Conservation (phyloP, 2,113 vertebrate genomes). For the Odontophorus gujanensis region DNA sequence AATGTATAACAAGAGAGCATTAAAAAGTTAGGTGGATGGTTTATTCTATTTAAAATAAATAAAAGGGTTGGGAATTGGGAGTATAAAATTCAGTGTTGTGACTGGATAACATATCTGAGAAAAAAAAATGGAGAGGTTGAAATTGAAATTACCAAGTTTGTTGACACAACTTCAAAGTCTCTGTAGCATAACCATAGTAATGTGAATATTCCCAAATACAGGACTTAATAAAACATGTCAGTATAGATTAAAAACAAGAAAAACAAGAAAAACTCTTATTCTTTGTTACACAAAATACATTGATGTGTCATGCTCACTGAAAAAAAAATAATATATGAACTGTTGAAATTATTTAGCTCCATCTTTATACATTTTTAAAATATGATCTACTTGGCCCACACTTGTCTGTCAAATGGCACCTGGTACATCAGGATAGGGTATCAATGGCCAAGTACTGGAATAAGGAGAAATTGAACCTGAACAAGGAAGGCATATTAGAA, state of each 20-base stretch:
- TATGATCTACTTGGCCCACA: neutral
- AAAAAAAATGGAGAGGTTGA: neutral
- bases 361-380: neutral
- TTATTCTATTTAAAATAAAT: conserved; percentile 16
- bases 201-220: neutral
- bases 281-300: neutral
- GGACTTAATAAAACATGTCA: neutral
- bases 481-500: neutral
- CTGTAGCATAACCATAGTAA: neutral
- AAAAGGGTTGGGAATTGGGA: neutral
- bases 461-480: neutral
- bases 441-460: fast-evolving
- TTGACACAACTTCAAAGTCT: neutral
- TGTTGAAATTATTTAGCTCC: neutral
- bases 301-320: neutral
- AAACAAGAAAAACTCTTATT: neutral
- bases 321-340: neutral
- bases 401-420: neutral
- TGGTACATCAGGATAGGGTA: neutral
- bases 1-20: neutral
- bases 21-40: neutral
- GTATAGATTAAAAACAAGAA: neutral
- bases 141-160: neutral
- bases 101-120: neutral
- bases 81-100: neutral